Base-by-base conservation (phyloP, 1,140 invertebrate genomes). In the Metopolophium dirhodum region DNA sequence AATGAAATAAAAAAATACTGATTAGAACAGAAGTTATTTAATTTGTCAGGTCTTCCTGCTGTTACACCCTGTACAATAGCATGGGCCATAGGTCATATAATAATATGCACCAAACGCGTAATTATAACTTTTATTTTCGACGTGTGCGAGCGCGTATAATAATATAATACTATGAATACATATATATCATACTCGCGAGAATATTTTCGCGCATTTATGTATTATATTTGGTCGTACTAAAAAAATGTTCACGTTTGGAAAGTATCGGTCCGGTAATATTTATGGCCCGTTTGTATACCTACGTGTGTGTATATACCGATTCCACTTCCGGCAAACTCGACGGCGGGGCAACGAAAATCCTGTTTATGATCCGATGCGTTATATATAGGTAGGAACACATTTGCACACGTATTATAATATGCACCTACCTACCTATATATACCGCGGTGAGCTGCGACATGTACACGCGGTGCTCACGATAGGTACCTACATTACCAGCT, bases 191-290 rank as follows among this genome's bases (percentile, higher is more conserved):
- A 86, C 22, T 41, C 23, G 37, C 37, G 22, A 26, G 22, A 41
- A 41, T 85, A 49, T 49, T 51, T 87, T 87, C 18, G 86, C 30
- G 6, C n/a, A 35, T 87, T 87, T 18, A 22, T 87, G n/a, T n/a
- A 77, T 68, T 22, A 26, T 54, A 85, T 87, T 87, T 51, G 30
- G 86, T n/a, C 47, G 30, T 49, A n/a, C 45, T 30, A 47, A 30
- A 86, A 87, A 87, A 51, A 49, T 87, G 45, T 87, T 87, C 30
- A 87, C 47, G 47, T 87, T 87, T 87, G 86, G 86, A 87, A 87
- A 87, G 86, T 87, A 49, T 87, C 30, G 86, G 47, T 35, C 30
- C 47, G 45, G n/a, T n/a, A n/a, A 35, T 87, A 87, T 87, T 87
- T 87, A 87, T 87, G 86, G 86, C 30, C 30, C n/a, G 47, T 87